phyloP scores from a whole-genome alignment of 1,140 invertebrate genomes.

The Tetragonula clypearis region DNA sequence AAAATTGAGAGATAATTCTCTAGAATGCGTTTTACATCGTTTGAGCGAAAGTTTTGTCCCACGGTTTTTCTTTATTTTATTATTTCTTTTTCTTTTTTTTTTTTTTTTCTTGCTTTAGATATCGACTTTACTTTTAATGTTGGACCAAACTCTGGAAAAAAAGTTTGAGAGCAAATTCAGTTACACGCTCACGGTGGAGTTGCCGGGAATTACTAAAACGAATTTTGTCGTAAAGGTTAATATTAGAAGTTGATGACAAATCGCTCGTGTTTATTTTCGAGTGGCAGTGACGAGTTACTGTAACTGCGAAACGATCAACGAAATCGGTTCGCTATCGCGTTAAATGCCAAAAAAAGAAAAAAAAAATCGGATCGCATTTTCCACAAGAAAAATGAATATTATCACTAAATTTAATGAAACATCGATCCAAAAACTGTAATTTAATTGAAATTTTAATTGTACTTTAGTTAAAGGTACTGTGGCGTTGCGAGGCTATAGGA shows the following conservation, averaged over 20 bases:
- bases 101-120: neutral
- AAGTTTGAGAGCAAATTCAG: neutral
- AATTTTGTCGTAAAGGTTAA: constrained; percentile 32
- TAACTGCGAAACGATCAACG: neutral
- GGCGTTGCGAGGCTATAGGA: neutral
- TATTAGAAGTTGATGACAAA: neutral
- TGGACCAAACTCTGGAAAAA: neutral
- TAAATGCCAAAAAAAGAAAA: neutral
- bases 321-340: neutral
- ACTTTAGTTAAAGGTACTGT: neutral
- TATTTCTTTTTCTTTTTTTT: too few relatives aligned
- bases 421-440: neutral
- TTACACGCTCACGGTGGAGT: neutral
- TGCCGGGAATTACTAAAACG: neutral
- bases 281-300: neutral
- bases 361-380: neutral
- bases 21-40: neutral
- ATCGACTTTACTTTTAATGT: neutral
- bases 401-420: neutral
- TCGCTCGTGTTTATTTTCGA: constrained; percentile 6
- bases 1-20: neutral
- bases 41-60: neutral
- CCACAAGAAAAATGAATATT: neutral
- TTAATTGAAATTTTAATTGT: constrained; percentile 17
- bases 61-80: neutral